These are phyloP conservation scores for Drosophila ohnishii DNA, from an alignment of 1,140 invertebrate species.

Conservation along the genomic window DNA sequence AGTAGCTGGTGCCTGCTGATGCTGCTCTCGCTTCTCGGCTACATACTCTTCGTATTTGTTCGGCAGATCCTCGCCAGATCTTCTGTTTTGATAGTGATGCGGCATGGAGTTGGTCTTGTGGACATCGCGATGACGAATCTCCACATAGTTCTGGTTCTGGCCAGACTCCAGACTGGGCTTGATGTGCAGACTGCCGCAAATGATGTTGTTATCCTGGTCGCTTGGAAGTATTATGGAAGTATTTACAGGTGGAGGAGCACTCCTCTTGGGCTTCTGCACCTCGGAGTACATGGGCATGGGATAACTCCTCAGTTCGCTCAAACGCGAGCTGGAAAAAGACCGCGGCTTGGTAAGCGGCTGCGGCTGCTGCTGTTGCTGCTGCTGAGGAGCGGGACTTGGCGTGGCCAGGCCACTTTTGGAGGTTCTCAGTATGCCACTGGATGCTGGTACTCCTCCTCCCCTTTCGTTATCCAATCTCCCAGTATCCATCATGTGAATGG, in stretches of 20 bases:
- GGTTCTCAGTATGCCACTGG: slow-evolving; percentile 68
- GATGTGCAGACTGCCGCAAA: slow-evolving; percentile 75
- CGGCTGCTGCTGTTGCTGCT: slow-evolving; percentile 15
- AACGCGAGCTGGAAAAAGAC: slow-evolving; percentile 69
- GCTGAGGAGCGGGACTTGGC: slow-evolving; percentile 83
- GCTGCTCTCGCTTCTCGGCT: slow-evolving; percentile 69
- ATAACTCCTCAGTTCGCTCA: slow-evolving; percentile 61
- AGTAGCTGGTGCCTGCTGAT: slow-evolving; percentile 62
- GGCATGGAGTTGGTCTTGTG: slow-evolving; percentile 79
- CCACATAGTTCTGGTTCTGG: slow-evolving; percentile 65
- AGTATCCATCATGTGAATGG: slow-evolving; percentile 85
- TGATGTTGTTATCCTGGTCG: slow-evolving; percentile 52
- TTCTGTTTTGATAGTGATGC: slow-evolving; percentile 63
- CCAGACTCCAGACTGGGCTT: slow-evolving; percentile 49
- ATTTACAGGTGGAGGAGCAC: not conserved
- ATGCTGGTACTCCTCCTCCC: slow-evolving; percentile 21
- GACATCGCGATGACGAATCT: slow-evolving; percentile 64
- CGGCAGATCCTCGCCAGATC: slow-evolving; percentile 69
- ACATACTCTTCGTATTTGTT: slow-evolving; percentile 79
- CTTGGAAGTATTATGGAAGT: not conserved
- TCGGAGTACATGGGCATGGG: slow-evolving; percentile 79
- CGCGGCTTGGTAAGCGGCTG: slow-evolving; percentile 58
- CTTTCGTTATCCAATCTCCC: slow-evolving; percentile 4
- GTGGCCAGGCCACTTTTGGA: slow-evolving; percentile 73
- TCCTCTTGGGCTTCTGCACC: slow-evolving; percentile 68